Evolutionary conservation across 92 coral and sea anemone genomes (phyloP).

Genomic region (Heteractis magnifica): DNA sequence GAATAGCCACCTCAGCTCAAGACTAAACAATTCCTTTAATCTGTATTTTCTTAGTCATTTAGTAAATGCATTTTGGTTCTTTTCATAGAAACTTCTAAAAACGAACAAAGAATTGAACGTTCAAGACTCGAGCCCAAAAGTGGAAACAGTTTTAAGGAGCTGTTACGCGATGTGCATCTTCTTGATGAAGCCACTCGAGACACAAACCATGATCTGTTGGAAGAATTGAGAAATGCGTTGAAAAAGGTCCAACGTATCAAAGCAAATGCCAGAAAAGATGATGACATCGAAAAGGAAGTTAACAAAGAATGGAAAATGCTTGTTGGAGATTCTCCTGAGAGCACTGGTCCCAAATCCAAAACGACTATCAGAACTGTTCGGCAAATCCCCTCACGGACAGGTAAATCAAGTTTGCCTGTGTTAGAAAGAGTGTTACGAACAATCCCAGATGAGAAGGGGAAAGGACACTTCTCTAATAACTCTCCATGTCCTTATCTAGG

Average conservation of each 20-base stretch:
- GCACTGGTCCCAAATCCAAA: background rate
- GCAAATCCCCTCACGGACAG: background rate
- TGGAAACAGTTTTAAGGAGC: background rate
- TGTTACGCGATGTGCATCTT: background rate
- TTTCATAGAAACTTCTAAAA: background rate
- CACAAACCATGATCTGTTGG: background rate
- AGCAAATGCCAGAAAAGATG: background rate
- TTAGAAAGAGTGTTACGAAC: constrained; percentile 15
- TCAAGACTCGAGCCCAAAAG: background rate
- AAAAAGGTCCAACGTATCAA: background rate
- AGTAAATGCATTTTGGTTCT: background rate
- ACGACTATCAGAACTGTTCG: background rate
- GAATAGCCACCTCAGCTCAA: too few species aligned
- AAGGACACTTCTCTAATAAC: background rate
- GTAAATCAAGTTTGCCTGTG: background rate
- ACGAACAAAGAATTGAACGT: background rate
- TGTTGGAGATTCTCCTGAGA: background rate
- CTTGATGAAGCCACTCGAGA: background rate
- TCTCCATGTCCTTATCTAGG: constrained; percentile 25
- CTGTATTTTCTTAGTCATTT: background rate
- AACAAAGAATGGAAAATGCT: background rate
- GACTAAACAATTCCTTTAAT: too few species aligned
- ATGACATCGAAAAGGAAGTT: background rate
- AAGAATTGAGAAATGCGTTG: background rate
- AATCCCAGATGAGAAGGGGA: background rate